phyloP scores from a whole-genome alignment of 2,113 vertebrate genomes.

The Myrmecobius fasciatus region DNA sequence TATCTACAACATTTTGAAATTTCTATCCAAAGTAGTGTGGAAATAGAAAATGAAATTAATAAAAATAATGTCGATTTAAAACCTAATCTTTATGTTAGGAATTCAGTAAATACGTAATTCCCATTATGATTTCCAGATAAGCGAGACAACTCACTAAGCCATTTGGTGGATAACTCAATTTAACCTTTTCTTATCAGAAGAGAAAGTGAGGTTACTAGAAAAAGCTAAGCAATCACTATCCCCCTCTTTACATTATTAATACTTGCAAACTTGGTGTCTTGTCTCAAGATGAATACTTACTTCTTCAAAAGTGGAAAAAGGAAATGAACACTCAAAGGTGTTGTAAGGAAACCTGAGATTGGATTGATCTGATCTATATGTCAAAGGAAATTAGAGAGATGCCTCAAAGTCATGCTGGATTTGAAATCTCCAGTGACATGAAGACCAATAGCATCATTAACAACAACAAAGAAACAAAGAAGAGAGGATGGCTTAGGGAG shows the following conservation, averaged over 20 bases:
- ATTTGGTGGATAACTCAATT: background rate
- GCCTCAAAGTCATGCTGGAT: constrained; percentile 19
- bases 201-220: background rate
- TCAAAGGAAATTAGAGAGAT: constrained; percentile 40
- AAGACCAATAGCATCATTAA: constrained; percentile 10
- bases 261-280: background rate
- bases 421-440: constrained; percentile 33
- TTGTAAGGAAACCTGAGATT: background rate
- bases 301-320: constrained; percentile 26
- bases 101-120: constrained; percentile 10
- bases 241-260: constrained; percentile 13
- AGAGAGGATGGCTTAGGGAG: background rate
- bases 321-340: background rate
- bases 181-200: constrained; percentile 9
- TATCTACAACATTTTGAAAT: background rate
- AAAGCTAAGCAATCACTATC: constrained; percentile 6
- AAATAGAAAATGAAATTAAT: too few relatives aligned
- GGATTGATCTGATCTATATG: constrained; percentile 5
- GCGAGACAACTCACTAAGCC: background rate
- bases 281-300: background rate
- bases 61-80: background rate
- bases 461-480: constrained; percentile 31
- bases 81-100: background rate
- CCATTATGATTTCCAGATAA: background rate
- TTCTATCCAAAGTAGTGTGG: background rate